Percentiles rank a stretch among this genome's conserved stretches.
Evolutionary conservation across 92 coral and sea anemone species (phyloP).

Genomic region (Heliopora coerulea): DNA sequence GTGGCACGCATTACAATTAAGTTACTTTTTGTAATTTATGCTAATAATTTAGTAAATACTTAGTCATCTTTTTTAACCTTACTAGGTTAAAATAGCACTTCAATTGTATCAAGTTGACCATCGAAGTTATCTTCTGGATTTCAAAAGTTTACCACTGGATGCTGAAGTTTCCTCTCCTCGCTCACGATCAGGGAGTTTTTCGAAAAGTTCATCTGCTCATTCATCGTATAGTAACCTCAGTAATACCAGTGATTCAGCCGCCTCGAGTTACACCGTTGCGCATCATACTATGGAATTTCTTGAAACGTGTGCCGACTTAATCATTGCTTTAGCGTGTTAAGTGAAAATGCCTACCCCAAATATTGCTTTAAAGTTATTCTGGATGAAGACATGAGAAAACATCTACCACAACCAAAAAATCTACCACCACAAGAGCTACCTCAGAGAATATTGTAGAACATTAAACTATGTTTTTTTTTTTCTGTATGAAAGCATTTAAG

Average conservation of each 20-base stretch:
- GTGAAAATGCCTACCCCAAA: too few relatives aligned
- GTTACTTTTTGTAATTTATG: too few relatives aligned
- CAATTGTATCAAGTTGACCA: constrained; percentile 97
- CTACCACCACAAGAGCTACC: too few relatives aligned
- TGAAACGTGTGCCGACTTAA: constrained; percentile 97
- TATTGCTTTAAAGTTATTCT: too few relatives aligned
- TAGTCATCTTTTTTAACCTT: neutral
- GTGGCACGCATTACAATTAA: too few relatives aligned
- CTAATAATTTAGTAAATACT: too few relatives aligned
- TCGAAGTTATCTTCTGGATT: constrained; percentile 89
- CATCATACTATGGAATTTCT: constrained; percentile 93
- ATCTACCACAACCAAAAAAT: too few relatives aligned
- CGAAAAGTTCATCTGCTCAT: constrained; percentile 81
- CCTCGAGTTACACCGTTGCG: constrained; percentile 42
- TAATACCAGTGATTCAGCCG: constrained; percentile 65
- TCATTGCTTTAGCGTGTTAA: constrained; percentile 87
- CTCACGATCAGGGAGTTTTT: constrained; percentile 59
- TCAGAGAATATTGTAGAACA: too few relatives aligned
- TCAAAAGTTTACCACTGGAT: constrained; percentile 79
- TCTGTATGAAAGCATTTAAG: too few relatives aligned
- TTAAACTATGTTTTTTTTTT: too few relatives aligned
- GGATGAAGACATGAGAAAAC: too few relatives aligned
- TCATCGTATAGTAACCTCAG: constrained; percentile 86
- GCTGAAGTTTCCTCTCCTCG: constrained; percentile 49
- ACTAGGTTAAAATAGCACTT: constrained; percentile 79